Evolutionary conservation across 1,140 invertebrate genomes (phyloP), one percentile per base, ranked within the genome.

Genomic region (Trichogramma pretiosum): DNA sequence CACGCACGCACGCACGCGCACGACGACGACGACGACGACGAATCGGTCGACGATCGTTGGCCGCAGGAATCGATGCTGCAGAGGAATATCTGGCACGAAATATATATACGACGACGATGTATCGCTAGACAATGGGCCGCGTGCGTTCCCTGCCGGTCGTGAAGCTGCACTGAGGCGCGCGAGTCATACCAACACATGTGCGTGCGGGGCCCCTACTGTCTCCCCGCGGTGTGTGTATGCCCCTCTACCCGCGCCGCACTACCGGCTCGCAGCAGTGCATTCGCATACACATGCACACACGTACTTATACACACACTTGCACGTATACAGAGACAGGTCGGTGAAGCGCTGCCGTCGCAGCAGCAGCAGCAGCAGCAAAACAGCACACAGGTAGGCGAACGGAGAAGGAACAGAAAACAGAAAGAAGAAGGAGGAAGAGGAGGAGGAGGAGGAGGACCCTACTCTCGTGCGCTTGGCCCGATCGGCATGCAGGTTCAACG

Each of bases 81-180:
- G n/a, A n/a, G n/a, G n/a, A n/a, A n/a, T n/a, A n/a, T n/a, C n/a
- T n/a, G n/a, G n/a, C n/a, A n/a, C n/a, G n/a, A n/a, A n/a, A n/a
- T n/a, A n/a, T n/a, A 24, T 42, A 42, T 42, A 28, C 40, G 40
- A 17, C 38, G 40, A 42, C 40, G 40, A 42, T 42, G 26, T 32
- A 16, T 18, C n/a, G 17, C 17, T 17, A 28, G 68, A 72, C 68
- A 72, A 72, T 72, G 32, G 62, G 62, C 62, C 59, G n/a, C n/a
- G 69, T 72, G 69, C 67, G 69, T 69, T 70, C 69, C 67, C 69
- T 65, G 57, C 67, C 63, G 65, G 67, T 67, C 70, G 66, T 60
- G 66, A 70, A 70, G 68, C 67, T 68, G 70, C 67, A 72, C 68
- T 72, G 69, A 70, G 63, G 67, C 65, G 17, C n/a, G 16, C 60